A percentile compares a stretch with the other conserved stretches of the same genome.
Evolutionary conservation across 2,888 invertebrate genomes (phyloP).

Genomic region (Harpalus rufipes): DNA sequence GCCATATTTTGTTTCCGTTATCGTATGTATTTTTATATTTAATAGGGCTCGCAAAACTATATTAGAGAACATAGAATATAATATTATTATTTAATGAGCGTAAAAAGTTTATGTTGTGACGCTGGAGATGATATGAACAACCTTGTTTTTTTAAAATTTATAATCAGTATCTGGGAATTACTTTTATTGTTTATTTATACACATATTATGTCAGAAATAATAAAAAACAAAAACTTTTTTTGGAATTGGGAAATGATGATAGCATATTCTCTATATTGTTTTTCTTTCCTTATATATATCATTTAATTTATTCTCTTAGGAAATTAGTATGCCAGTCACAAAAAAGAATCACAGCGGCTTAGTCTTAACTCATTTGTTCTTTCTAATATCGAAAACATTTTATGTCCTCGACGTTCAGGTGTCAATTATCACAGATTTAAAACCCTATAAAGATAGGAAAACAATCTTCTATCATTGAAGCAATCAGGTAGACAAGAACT

Average conservation of each 20-base stretch:
- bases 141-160: background rate
- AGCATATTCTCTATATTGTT: no score
- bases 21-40: no score
- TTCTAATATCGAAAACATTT: slow-evolving; percentile 26
- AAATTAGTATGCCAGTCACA: slow-evolving; percentile 35
- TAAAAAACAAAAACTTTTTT: no score
- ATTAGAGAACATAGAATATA: no score
- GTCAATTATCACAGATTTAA: slow-evolving; percentile 43
- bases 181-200: background rate
- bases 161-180: background rate
- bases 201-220: no score
- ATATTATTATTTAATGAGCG: background rate
- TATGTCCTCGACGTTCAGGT: slow-evolving; percentile 20
- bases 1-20: no score
- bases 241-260: no score
- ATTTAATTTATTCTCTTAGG: no score
- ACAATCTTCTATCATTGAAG: slow-evolving; percentile 8
- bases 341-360: slow-evolving; percentile 29
- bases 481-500: background rate
- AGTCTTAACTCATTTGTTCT: slow-evolving; percentile 20
- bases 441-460: slow-evolving; percentile 24
- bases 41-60: no score
- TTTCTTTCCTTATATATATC: no score
- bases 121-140: background rate
- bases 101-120: background rate